Evolutionary conservation across 2,113 vertebrate genomes (phyloP).

Genomic region (Scolopax mira): DNA sequence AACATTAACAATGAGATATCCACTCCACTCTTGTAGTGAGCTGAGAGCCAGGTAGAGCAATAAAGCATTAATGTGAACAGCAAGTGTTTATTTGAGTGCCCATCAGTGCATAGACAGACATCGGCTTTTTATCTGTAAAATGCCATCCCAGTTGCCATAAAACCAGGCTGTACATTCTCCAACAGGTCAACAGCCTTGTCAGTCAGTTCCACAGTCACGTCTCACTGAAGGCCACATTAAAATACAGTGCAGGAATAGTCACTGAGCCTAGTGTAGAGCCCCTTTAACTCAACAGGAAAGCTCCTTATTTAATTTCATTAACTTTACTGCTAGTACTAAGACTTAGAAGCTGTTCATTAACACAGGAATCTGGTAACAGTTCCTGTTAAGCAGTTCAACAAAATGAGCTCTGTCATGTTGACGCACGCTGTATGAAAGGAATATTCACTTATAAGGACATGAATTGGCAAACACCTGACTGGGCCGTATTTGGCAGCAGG

Average conservation of each 20-base stretch:
- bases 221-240: not conserved
- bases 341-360: not conserved
- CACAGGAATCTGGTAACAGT: not conserved
- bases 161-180: not conserved
- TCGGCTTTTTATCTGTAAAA: fast-evolving
- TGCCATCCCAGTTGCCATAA: not conserved
- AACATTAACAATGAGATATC: not conserved
- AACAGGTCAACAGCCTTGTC: not conserved
- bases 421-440: not conserved
- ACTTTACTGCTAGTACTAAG: not conserved
- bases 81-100: not conserved
- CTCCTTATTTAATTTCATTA: not conserved
- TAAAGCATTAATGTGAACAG: not conserved
- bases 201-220: not conserved
- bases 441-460: not conserved
- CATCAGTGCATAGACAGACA: not conserved
- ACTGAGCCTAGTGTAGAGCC: not conserved
- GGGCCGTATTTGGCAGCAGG: not conserved
- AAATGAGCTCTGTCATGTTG: not conserved
- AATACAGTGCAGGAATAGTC: not conserved
- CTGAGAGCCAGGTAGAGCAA: not conserved
- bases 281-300: not conserved
- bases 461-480: not conserved
- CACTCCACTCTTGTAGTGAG: not conserved
- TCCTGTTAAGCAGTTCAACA: not conserved